Evolutionary conservation across 1,140 invertebrate species (phyloP), one percentile per base, ranked within the genome.

Genomic region (Eufriesea mexicana): DNA sequence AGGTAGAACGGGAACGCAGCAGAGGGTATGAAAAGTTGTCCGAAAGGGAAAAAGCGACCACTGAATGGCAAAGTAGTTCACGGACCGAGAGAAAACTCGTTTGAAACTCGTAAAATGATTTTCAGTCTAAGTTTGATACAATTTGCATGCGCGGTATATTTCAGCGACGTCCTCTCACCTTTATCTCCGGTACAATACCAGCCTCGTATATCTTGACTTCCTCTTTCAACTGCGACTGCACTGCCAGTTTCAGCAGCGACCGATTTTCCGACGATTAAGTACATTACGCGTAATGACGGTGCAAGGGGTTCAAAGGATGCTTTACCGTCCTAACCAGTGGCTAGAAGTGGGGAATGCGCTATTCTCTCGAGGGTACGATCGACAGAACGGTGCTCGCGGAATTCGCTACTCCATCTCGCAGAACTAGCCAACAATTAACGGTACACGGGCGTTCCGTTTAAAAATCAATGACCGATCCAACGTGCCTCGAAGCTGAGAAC

Each of bases 101-200:
- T 78, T 54, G 18, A 70, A 83, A 77, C 64, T 83, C 73, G 80
- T 61, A 77, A 83, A 83, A 83, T 70, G 64, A 77, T 77, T 77
- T 61, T 73, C 42, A 55, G 51, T 45, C 51, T 23, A 83, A 83
- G 80, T 83, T 77, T 83, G 64, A 70, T 67, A 67, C 55, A 61
- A 83, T 83, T 77, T 83, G 74, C 66, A 78, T 71, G 20, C 55
- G 66, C 81, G 62, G 62, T 83, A 55, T 49, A 57, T 77, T 62
- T 57, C 51, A 35, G 5, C 23, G 45, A 18, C 20, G 35, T 55
- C 23, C 73, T 42, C 45, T 20, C 73, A 42, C 35, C 25, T 81
- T 81, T 57, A 66, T 67, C 35, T 45, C 51, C 35, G 5, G 14
- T 18, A 28, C 62, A 35, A 51, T 42, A 20, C 76, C 23, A 51